Evolutionary conservation across 2,888 invertebrate species (phyloP), one percentile per base, ranked within the genome.

Genomic region (Tetheella fluctuosa): DNA sequence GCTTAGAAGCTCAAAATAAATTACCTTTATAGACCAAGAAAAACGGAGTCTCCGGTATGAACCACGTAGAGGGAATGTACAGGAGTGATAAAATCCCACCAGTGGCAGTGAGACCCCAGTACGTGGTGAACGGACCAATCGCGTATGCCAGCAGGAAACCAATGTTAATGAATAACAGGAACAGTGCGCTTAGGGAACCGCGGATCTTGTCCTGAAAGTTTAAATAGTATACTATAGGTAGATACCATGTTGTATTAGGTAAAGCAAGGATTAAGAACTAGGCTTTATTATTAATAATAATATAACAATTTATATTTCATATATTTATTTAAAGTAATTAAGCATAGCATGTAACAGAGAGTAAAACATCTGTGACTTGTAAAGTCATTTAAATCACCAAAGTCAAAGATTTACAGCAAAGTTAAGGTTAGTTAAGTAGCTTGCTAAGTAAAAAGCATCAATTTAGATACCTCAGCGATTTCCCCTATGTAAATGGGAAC

Each of bases 401-500:
- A 25, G 2, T 6, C 25, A 25, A 25, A 25, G 25, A 25, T 25
- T 25, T 4, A 25, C 25, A 25, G 25, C 25, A 25, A 25, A 25
- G 25, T 25, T 6, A 25, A 25, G 25, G 3, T 25, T 25, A 2
- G 25, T 25, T 4, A 25, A 4, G 25, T 6, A 25, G n/a, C 25
- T 25, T 25, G 6, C 25, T 4, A 25, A 25, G 25, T 4, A 25
- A 4, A 25, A 6, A 4, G 3, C 25, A 4, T 4, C 3, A 6
- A 25, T 4, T 25, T 25, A 2, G 25, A n/a, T 81, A 95, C 95
- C 75, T 97, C 96, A 52, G 97, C 94, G 59, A 97, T 96, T 85
- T 98, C 98, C 0, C 97, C 97, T 37, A 97, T 95, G 82, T 98
- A 98, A 89, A 97, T 95, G 0, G 98, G 97, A 15, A 96, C 94